These are phyloP conservation scores for Felis chaus DNA, from an alignment of 2,113 vertebrate species.

Conservation along the genomic window DNA sequence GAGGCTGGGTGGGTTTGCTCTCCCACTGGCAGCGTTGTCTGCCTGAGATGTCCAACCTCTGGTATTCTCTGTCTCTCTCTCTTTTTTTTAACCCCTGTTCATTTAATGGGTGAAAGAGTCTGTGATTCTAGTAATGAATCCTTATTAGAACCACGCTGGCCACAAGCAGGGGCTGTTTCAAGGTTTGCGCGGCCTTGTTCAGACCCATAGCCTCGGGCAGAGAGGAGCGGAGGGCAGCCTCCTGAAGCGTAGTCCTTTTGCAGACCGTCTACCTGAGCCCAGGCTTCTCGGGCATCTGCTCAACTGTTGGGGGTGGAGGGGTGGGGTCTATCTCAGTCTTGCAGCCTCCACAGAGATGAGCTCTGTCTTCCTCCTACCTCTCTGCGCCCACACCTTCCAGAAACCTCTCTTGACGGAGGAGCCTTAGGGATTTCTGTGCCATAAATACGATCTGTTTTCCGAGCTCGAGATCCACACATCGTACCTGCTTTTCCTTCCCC, in stretches of 20 bases:
- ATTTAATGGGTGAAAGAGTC: constrained; percentile 78
- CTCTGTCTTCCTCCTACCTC: neutral
- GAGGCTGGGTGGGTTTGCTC: neutral
- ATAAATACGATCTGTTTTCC: constrained; percentile 71
- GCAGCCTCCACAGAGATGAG: neutral
- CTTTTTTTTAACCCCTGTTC: constrained; percentile 61
- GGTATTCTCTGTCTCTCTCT: neutral
- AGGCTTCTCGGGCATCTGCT: neutral
- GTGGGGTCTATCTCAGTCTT: neutral
- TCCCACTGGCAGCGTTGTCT: neutral
- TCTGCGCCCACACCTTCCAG: constrained; percentile 50
- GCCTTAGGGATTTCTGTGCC: constrained; percentile 65
- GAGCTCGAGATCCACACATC: neutral
- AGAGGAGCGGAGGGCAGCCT: neutral
- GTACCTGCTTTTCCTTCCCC: neutral
- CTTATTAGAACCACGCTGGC: constrained; percentile 69
- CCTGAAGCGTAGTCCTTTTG: neutral
- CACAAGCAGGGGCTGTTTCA: constrained; percentile 63
- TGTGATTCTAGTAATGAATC: constrained; percentile 72
- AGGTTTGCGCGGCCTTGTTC: constrained; percentile 58
- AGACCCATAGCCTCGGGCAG: neutral
- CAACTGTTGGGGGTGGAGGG: neutral
- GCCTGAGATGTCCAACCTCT: neutral
- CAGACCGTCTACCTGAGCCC: neutral
- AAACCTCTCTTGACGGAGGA: constrained; percentile 45